Percentiles rank a stretch among this genome's conserved stretches.
phyloP scores from a whole-genome alignment of 2,888 invertebrate genomes.

The Dryadula phaetusa region DNA sequence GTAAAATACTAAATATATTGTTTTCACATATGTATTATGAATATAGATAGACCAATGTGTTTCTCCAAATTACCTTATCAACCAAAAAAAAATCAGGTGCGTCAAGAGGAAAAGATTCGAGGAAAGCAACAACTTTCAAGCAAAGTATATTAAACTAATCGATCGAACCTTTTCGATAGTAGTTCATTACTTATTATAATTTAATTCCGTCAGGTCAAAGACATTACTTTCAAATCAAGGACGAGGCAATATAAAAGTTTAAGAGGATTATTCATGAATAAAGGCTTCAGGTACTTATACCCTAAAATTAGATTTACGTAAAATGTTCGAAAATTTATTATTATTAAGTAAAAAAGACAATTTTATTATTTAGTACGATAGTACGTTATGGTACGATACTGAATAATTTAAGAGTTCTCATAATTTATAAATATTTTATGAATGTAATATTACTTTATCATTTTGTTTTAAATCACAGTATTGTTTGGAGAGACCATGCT shows the following conservation, averaged over 20 bases:
- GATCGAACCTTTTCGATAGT: constrained; percentile 13
- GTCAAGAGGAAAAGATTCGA: not conserved
- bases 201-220: constrained; percentile 52
- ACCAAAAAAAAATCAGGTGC: not conserved
- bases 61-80: not conserved
- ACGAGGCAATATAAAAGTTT: constrained; percentile 40
- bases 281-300: not conserved
- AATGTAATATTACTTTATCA: not conserved
- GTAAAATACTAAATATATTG: too few relatives aligned
- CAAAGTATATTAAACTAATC: constrained; percentile 19
- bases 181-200: constrained; percentile 43
- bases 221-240: constrained; percentile 54
- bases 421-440: not conserved
- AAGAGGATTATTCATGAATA: constrained; percentile 24
- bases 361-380: too few relatives aligned
- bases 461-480: not conserved
- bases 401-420: not conserved
- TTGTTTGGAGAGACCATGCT: not conserved
- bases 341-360: too few relatives aligned
- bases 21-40: not conserved
- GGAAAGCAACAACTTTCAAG: constrained; percentile 8
- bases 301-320: not conserved
- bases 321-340: not conserved
- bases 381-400: not conserved
- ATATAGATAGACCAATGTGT: not conserved